phyloP scores from a whole-genome alignment of 2,888 invertebrate genomes.

The Archips crataeganus region DNA sequence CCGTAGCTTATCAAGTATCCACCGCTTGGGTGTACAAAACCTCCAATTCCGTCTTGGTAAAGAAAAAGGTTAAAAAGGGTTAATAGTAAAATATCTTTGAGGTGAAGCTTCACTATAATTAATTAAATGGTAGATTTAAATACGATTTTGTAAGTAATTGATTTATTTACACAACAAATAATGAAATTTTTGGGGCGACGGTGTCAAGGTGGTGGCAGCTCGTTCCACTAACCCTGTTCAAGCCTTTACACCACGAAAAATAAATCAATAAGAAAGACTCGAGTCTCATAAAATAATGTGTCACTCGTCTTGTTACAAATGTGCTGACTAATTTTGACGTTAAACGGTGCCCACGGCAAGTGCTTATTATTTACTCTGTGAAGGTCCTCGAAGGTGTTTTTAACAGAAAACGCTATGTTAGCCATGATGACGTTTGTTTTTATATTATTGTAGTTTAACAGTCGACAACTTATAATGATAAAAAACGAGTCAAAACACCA shows the following conservation, averaged over 20 bases:
- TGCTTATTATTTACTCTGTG: background rate
- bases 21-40: background rate
- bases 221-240: conserved; percentile 63
- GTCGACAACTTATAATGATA: conserved; percentile 40
- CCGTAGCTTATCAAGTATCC: background rate
- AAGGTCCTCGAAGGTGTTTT: background rate
- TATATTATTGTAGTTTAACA: conserved; percentile 5
- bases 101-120: conserved; percentile 11
- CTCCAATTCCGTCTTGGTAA: background rate
- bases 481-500: conserved; percentile 28
- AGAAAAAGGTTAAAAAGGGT: background rate
- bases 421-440: conserved; percentile 1
- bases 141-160: conserved; percentile 45
- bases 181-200: conserved; percentile 44
- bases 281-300: background rate
- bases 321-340: background rate
- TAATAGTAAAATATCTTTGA: background rate
- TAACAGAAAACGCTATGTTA: background rate
- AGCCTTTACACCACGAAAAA: conserved; percentile 42
- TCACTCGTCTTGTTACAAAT: background rate
- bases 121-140: conserved; percentile 30
- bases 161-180: conserved; percentile 48
- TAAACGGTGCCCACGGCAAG: background rate
- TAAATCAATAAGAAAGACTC: conserved; percentile 16
- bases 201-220: conserved; percentile 67